These are phyloP conservation scores for Eupeodes corollae DNA, from an alignment of 1,140 invertebrate species.

Conservation along the genomic window DNA sequence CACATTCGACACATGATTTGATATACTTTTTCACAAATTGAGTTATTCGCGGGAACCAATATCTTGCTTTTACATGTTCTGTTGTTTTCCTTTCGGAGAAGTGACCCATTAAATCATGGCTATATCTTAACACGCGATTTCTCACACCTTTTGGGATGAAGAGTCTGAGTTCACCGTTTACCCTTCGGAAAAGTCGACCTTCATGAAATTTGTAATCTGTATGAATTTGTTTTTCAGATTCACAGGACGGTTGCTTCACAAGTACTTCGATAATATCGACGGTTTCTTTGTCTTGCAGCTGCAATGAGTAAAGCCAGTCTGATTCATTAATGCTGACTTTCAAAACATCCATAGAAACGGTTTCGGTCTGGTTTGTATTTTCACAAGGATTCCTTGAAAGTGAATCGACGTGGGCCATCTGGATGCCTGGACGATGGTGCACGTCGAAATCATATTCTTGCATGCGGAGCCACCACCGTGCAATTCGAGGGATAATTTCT, in stretches of 20 bases:
- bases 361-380: too few species aligned
- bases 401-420: conserved; percentile 13
- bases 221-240: neutral
- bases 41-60: conserved; percentile 21
- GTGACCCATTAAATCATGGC: too few species aligned
- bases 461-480: conserved; percentile 13
- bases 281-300: neutral
- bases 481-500: conserved; percentile 21
- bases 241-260: neutral
- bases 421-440: conserved; percentile 3
- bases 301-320: conserved; percentile 1
- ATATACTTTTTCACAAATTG: conserved; percentile 14
- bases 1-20: conserved; percentile 15
- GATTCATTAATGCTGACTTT: neutral
- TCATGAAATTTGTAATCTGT: conserved; percentile 2
- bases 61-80: conserved; percentile 8
- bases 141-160: conserved; percentile 6
- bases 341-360: neutral
- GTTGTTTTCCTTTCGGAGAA: conserved; percentile 14
- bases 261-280: neutral
- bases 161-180: neutral
- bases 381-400: too few species aligned
- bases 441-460: conserved; percentile 8
- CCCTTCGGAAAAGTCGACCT: conserved; percentile 1
- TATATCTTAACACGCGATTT: conserved; percentile 1